Evolutionary conservation across 2,113 vertebrate genomes (phyloP).

Genomic region (Hyla sarda): DNA sequence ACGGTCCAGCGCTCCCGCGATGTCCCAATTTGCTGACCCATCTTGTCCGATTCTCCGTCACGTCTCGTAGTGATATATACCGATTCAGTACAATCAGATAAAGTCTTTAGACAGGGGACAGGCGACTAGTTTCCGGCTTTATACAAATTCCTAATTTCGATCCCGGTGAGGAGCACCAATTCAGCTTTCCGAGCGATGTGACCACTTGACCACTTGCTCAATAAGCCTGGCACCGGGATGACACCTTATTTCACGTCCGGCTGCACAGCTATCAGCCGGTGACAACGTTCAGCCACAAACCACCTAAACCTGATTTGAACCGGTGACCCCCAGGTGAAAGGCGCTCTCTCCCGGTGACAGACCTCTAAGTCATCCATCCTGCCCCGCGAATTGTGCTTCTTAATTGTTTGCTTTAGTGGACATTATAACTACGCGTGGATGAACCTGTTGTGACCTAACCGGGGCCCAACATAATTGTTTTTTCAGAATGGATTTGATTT

Average conservation of each 20-base stretch:
- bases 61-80: no score
- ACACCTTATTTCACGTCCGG: constrained; percentile 56
- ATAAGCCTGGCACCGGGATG: constrained; percentile 48
- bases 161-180: constrained; percentile 15
- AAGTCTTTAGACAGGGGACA: no score
- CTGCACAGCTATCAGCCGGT: constrained; percentile 51
- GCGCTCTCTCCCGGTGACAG: constrained; percentile 29
- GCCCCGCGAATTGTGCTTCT: constrained; percentile 47
- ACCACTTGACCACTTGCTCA: constrained; percentile 43
- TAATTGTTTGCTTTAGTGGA: constrained; percentile 54
- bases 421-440: constrained; percentile 44
- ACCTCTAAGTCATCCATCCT: constrained; percentile 51
- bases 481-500: constrained; percentile 57
- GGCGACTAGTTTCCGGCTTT: no score
- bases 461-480: constrained; percentile 50
- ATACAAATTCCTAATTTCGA: not conserved
- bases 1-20: no score
- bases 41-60: no score
- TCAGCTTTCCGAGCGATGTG: not conserved
- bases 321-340: constrained; percentile 53
- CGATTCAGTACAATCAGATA: no score
- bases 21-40: no score
- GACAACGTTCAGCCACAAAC: constrained; percentile 54
- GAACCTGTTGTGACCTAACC: constrained; percentile 44
- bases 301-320: constrained; percentile 53